Evolutionary conservation across 2,888 invertebrate species (phyloP).

Genomic region (Lasioglossum lativentre): DNA sequence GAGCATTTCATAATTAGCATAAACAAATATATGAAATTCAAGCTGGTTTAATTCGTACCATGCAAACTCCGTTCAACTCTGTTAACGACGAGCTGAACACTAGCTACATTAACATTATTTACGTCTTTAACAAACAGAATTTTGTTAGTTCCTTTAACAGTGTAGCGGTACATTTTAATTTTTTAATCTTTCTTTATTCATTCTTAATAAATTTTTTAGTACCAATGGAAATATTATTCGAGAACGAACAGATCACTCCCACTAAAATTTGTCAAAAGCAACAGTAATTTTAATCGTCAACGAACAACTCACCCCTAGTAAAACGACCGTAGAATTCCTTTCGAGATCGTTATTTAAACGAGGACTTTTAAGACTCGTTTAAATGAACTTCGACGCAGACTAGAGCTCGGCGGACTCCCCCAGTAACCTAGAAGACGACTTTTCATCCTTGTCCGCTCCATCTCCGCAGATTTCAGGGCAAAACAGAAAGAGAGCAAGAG

Average conservation of each 20-base stretch:
- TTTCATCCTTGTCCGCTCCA: background rate
- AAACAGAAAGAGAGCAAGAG: background rate
- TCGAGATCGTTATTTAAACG: conserved; percentile 1
- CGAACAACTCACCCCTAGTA: background rate
- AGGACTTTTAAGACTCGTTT: background rate
- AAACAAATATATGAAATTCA: background rate
- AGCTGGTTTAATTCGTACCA: background rate
- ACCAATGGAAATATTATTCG: background rate
- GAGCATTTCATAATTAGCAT: background rate
- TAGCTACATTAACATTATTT: background rate
- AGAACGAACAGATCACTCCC: background rate
- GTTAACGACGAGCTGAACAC: background rate
- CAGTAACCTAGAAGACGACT: conserved; percentile 9
- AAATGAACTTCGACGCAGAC: background rate
- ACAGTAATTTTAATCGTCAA: background rate
- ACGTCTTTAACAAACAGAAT: background rate
- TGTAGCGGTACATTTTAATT: no score
- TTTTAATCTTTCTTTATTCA: no score
- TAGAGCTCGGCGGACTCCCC: background rate
- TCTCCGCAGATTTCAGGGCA: conserved; percentile 6
- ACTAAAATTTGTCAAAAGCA: background rate
- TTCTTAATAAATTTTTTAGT: background rate
- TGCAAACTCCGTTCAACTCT: background rate
- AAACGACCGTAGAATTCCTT: background rate
- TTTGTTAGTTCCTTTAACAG: no score